Evolutionary conservation across 23 tunicate genomes (phyloP).

Genomic region (Trididemnum clinides): DNA sequence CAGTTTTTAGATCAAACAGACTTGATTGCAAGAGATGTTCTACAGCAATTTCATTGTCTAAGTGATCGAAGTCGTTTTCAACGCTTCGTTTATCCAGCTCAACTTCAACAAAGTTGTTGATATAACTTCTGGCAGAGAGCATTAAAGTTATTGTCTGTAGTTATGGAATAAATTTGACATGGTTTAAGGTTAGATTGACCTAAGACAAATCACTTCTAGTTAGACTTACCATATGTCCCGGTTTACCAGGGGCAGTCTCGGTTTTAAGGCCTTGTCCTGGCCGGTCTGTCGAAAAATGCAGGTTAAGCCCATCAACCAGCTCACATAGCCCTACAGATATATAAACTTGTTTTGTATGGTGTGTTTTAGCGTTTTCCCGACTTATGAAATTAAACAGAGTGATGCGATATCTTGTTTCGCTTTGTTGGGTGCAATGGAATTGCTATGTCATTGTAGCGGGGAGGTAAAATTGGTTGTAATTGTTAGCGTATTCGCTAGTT

Average conservation of each 20-base stretch:
- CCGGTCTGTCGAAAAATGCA: neutral
- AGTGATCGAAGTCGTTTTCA: too few relatives aligned
- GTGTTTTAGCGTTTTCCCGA: too few relatives aligned
- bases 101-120: too few relatives aligned
- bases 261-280: conserved; percentile 25
- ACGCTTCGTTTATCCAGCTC: too few relatives aligned
- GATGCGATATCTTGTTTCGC: conserved; percentile 8
- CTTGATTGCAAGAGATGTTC: too few relatives aligned
- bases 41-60: too few relatives aligned
- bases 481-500: conserved; percentile 19
- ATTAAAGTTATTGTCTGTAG: too few relatives aligned
- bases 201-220: too few relatives aligned
- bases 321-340: conserved; percentile 4
- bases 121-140: too few relatives aligned
- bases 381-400: neutral
- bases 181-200: too few relatives aligned
- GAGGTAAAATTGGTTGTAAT: neutral
- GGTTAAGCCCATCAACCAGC: conserved; percentile 15
- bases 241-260: conserved; percentile 24
- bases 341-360: neutral
- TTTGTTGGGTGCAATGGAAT: conserved; percentile 13
- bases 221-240: conserved; percentile 26
- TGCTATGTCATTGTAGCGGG: neutral
- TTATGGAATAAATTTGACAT: too few relatives aligned
- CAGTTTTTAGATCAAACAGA: too few relatives aligned